Conservation (phyloP, 2,113 vertebrate species). For the Phoenicopterus ruber region DNA sequence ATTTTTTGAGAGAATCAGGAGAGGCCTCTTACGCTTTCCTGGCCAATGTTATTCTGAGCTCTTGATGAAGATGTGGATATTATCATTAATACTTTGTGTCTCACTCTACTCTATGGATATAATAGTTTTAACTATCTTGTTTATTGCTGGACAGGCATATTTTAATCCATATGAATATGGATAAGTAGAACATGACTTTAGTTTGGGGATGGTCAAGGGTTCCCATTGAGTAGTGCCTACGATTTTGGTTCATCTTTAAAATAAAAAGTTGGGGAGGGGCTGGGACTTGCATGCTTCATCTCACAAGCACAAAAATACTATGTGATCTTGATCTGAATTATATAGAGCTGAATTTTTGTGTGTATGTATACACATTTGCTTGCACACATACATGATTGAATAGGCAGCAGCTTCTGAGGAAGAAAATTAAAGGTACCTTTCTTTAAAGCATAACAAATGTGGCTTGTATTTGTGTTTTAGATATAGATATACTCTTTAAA, state of each 20-base stretch:
- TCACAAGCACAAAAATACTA: background rate
- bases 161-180: background rate
- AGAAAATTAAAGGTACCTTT: background rate
- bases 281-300: background rate
- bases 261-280: fast-evolving
- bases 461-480: background rate
- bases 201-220: background rate
- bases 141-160: background rate
- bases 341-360: background rate
- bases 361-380: background rate
- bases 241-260: background rate
- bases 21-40: background rate
- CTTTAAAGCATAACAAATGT: background rate
- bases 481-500: background rate
- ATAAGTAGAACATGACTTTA: background rate
- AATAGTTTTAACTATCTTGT: background rate
- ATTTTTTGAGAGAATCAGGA: background rate
- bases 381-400: background rate
- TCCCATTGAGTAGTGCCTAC: background rate
- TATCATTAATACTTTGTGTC: background rate
- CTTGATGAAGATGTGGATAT: background rate
- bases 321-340: background rate
- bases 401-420: background rate
- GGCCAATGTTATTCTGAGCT: background rate
- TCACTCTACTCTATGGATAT: background rate